Conservation (phyloP, 1,140 invertebrate species). For the Archegozetes longisetosus region DNA sequence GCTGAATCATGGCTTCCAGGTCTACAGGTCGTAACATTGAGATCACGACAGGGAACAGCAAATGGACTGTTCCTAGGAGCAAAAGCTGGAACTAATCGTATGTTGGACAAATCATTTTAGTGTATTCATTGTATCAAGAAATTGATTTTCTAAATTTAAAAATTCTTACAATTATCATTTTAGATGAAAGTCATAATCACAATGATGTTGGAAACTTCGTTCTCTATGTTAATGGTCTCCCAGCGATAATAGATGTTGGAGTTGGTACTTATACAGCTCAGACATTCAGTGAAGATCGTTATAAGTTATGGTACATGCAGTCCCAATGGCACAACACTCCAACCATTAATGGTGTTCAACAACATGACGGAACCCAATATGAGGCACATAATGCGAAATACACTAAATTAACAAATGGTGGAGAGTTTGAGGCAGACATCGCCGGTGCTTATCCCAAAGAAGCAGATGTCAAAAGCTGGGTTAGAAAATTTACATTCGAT, state of each 20-base stretch:
- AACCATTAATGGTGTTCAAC: background rate
- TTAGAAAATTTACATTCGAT: background rate
- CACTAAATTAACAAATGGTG: background rate
- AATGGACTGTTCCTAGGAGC: background rate
- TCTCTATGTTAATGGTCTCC: background rate
- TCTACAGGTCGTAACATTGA: background rate
- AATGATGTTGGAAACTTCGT: background rate
- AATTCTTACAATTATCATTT: background rate
- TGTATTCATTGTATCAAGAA: background rate
- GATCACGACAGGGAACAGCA: background rate
- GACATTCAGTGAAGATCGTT: background rate
- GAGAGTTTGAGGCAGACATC: background rate
- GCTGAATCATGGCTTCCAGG: background rate
- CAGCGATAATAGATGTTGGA: background rate
- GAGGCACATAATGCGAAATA: background rate
- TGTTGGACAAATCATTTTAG: background rate
- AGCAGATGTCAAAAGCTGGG: background rate
- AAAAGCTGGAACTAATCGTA: slow-evolving; percentile 5
- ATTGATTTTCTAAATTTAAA: background rate
- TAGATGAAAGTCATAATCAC: slow-evolving; percentile 1
- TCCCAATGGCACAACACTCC: background rate
- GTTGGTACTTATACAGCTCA: background rate
- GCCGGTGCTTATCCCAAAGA: background rate
- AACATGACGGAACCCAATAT: background rate
- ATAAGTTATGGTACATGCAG: background rate